Base-by-base conservation (phyloP, 1,140 invertebrate genomes). In the Apis dorsata region DNA sequence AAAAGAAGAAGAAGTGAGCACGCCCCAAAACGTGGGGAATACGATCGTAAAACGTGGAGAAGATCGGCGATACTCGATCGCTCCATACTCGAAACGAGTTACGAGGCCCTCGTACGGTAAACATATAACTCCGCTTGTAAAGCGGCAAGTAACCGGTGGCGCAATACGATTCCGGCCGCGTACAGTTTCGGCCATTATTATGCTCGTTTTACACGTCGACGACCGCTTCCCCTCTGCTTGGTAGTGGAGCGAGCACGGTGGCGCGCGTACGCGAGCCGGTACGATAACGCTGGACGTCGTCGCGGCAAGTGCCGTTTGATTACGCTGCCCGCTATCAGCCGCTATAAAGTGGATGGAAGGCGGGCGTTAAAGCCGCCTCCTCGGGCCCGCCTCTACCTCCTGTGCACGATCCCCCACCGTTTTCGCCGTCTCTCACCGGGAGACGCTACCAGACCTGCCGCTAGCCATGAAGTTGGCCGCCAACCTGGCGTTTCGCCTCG, bases 291-390 rank as follows among this genome's bases (percentile, higher is more conserved):
- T 63, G 34, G 5, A 44, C 79, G 78, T 79, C 84, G 80, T 79
- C 63, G 77, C 74, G 84, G 86, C 89, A 89, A 91, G 89, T 90
- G 90, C 83, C 87, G 86, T 91, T 90, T 88, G 90, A 91, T 91
- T 90, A 91, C 88, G 87, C 76, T 74, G 83, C 79, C 83, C 83
- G 86, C 86, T 91, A 91, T 91, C 90, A 91, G 75, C 86, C 83
- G 90, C 90, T 91, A 91, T 90, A 91, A 90, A 90, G 85, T 86
- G 78, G 88, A 86, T 86, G 88, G 88, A 91, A 91, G 92, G 92
- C 91, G 91, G 87, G 91, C 88, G 88, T 92, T 90, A 83, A 91
- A 90, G 91, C 91, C 91, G 91, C 91, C 91, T 93, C 34, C 88
- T 90, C 85, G 91, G 91, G 79, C 86, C 91, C 92, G 92, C 92